Base-by-base conservation (phyloP, 2,888 invertebrate genomes). In the Fragum fragum region DNA sequence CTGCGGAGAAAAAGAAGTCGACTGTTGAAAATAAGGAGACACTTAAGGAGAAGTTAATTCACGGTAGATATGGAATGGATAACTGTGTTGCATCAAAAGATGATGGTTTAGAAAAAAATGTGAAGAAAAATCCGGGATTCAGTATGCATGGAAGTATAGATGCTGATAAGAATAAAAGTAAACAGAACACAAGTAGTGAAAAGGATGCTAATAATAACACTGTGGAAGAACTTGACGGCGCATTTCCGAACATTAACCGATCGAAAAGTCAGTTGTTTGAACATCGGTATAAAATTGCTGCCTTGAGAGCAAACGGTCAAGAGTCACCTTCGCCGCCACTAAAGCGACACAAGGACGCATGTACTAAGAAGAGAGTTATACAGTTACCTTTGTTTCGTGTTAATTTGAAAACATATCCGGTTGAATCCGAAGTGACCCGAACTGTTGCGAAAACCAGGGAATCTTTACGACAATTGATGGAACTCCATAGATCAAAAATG, bases 311-410 rank as follows among this genome's bases (percentile, higher is more conserved):
- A 21, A 75, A 76, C 42, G 76, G 70, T n/a, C 85, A 81, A 16
- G 85, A 80, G 32, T 63, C 79, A 1, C 77, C 83, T 11, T 59
- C 79, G 26, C 79, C 78, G 14, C 11, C 52, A 5, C 42, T 79
- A 26, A 76, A 79, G 39, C 68, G 29, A 7, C 57, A 29, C 42
- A 81, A 79, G 59, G 72, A 80, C 11, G 6, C 21, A 28, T 29
- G 57, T 28, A 76, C 53, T 53, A 79, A 79, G 16, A 85, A 78
- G 66, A 81, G 81, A 42, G 74, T 87, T 18, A 79, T 87, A 28
- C 85, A 83, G 68, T 73, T 87, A 32, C 87, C 87, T 0, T 74
- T 85, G 28, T 87, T 85, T 78, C 76, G 73, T 52, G 81, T 87
- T 36, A 81, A 87, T 71, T 55, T 87, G 52, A 81, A 76, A 59